Evolutionary conservation across 2,888 invertebrate species (phyloP).

Genomic region (Muschampia plurimacula): DNA sequence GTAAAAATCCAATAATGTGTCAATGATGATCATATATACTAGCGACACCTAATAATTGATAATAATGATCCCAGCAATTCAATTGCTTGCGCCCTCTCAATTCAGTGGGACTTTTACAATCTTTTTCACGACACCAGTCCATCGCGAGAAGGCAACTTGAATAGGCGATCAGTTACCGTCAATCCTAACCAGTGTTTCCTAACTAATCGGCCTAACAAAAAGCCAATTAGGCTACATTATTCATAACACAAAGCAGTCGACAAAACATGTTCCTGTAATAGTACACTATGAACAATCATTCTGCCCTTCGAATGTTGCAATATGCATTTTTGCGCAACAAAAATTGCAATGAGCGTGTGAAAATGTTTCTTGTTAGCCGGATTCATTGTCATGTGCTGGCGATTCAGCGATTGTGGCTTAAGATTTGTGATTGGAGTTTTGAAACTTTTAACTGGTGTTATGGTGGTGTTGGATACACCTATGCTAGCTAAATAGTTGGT

Average conservation of each 20-base stretch:
- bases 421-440: slow-evolving; percentile 38
- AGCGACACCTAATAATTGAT: too few relatives aligned
- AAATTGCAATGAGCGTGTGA: slow-evolving; percentile 71
- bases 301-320: slow-evolving; percentile 67
- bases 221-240: slow-evolving; percentile 46
- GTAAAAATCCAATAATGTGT: too few relatives aligned
- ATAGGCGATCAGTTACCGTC: slow-evolving; percentile 4
- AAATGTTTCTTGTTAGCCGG: slow-evolving; percentile 66
- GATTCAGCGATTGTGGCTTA: slow-evolving; percentile 35
- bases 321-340: slow-evolving; percentile 64
- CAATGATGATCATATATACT: too few relatives aligned
- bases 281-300: slow-evolving; percentile 53
- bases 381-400: slow-evolving; percentile 70
- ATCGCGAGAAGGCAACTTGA: not conserved
- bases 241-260: slow-evolving; percentile 33
- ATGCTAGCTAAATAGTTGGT: not conserved
- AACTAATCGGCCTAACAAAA: slow-evolving; percentile 38
- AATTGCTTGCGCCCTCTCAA: not conserved
- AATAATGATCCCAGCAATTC: too few relatives aligned
- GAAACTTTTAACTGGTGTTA: slow-evolving; percentile 31
- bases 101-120: not conserved
- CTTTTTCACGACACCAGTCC: not conserved
- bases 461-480: slow-evolving; percentile 1
- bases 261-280: slow-evolving; percentile 36
- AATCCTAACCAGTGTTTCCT: slow-evolving; percentile 18